Percentiles rank a stretch among this genome's conserved stretches.
Conservation (phyloP, 2,797 vertebrate genomes). For the Trachurus trachurus region DNA sequence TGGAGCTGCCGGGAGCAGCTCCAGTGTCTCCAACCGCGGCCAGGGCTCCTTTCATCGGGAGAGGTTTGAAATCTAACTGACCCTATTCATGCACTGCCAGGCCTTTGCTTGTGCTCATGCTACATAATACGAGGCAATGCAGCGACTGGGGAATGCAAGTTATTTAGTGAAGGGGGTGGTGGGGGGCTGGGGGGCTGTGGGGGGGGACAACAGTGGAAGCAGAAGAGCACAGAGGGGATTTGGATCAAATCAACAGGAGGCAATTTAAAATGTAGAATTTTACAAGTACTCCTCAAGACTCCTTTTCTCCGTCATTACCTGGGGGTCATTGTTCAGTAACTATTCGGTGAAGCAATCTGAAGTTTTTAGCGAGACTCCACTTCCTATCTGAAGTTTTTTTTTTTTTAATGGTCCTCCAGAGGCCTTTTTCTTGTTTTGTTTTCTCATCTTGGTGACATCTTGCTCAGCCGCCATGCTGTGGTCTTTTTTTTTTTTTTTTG, state of each 20-base stretch:
- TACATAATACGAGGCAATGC: conserved; percentile 81
- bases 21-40: conserved; percentile 82
- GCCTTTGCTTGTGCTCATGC: conserved; percentile 80
- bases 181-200: too few species aligned
- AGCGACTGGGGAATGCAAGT: conserved; percentile 76
- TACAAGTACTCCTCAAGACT: conserved; percentile 23
- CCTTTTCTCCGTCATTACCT: conserved; percentile 35
- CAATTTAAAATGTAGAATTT: conserved; percentile 55
- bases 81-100: conserved; percentile 88
- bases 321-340: conserved; percentile 30
- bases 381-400: conserved; percentile 5
- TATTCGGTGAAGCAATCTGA: background rate
- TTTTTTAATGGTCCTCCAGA: conserved; percentile 1
- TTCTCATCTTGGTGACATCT: conserved; percentile 25
- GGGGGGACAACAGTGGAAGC: conserved; percentile 64
- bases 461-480: conserved; percentile 41
- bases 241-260: conserved; percentile 63
- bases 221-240: conserved; percentile 60
- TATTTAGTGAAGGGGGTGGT: conserved; percentile 67
- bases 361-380: conserved; percentile 22
- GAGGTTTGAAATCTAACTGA: conserved; percentile 89
- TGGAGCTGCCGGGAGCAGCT: conserved; percentile 82
- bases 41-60: conserved; percentile 85
- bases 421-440: background rate
- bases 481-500: conserved; percentile 35